Evolutionary conservation across 2,797 vertebrate genomes (phyloP).

Genomic region (Scarus forsteni): DNA sequence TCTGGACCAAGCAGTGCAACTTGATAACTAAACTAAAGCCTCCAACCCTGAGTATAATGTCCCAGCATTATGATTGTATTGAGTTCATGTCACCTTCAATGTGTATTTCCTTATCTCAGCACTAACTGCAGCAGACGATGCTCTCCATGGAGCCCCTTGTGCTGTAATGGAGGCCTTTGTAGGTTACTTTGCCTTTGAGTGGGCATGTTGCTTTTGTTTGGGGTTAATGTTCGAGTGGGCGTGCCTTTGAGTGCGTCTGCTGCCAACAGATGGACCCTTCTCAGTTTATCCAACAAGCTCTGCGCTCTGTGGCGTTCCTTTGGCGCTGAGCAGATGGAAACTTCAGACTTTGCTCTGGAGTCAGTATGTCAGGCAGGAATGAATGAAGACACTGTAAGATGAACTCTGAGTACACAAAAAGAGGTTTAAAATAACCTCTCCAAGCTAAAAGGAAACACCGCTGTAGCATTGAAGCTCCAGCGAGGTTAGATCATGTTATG

Average conservation of each 20-base stretch:
- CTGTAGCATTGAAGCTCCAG: slow-evolving; percentile 9
- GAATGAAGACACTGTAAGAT: slow-evolving; percentile 26
- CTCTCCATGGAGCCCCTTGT: background rate
- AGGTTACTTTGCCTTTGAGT: background rate
- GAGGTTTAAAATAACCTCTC: slow-evolving; percentile 12
- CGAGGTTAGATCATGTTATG: slow-evolving; percentile 5
- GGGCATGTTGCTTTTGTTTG: slow-evolving; percentile 11
- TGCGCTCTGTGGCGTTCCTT: slow-evolving; percentile 33
- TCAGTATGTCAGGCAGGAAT: slow-evolving; percentile 21
- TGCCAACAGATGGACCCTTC: slow-evolving; percentile 56
- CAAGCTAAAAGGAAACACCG: slow-evolving; percentile 4
- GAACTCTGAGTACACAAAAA: slow-evolving; percentile 22
- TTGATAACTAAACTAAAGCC: too few relatives aligned
- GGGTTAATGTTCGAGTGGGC: slow-evolving; percentile 30
- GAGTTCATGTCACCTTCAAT: background rate
- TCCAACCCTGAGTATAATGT: too few relatives aligned
- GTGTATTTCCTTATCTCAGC: background rate
- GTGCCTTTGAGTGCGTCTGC: slow-evolving; percentile 43
- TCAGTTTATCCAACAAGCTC: slow-evolving; percentile 60
- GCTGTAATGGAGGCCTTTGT: background rate
- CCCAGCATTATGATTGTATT: too few relatives aligned
- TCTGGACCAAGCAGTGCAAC: too few relatives aligned
- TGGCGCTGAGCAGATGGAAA: slow-evolving; percentile 57
- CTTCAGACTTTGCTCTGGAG: slow-evolving; percentile 39
- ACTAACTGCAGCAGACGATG: slow-evolving; percentile 1